A percentile compares a stretch with the other conserved stretches of the same genome.
Conservation (phyloP, 2,888 invertebrate species). For the Invenusta paracnida region DNA sequence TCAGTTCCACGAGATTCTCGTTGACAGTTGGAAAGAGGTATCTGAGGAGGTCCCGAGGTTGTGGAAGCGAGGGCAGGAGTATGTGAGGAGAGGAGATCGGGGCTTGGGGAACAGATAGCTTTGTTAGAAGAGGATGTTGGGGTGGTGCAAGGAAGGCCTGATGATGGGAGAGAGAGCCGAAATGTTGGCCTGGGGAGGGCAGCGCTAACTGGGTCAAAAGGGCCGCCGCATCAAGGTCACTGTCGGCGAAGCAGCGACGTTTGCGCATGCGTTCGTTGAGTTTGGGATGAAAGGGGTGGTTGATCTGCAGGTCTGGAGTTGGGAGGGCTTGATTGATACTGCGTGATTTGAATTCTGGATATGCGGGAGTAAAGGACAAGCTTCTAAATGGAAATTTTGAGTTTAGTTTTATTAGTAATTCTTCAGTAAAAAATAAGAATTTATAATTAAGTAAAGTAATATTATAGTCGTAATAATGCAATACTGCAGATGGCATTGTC, state of each 20-base stretch:
- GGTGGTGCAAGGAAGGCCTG: neutral
- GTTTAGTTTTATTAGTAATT: too few relatives aligned
- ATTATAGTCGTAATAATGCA: too few relatives aligned
- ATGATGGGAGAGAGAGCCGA: neutral
- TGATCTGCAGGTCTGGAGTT: too few relatives aligned
- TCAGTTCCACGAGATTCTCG: slow-evolving; percentile 14
- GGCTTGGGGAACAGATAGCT: neutral
- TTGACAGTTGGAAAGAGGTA: slow-evolving; percentile 8
- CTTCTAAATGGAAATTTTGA: too few relatives aligned
- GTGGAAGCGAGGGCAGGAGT: neutral
- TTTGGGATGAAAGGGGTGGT: neutral
- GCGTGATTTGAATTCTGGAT: too few relatives aligned
- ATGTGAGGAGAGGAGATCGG: neutral
- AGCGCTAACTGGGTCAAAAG: slow-evolving; percentile 8
- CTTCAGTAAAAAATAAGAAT: too few relatives aligned
- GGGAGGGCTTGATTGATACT: too few relatives aligned
- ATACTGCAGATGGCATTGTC: too few relatives aligned
- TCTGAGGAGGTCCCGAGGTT: slow-evolving; percentile 1
- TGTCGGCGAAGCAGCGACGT: slow-evolving; percentile 45
- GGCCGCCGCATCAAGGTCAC: neutral
- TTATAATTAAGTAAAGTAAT: too few relatives aligned
- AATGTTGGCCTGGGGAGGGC: neutral
- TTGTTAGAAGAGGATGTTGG: too few relatives aligned
- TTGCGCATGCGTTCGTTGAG: slow-evolving; percentile 43
- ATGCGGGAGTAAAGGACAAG: too few relatives aligned